A percentile compares a stretch with the other conserved stretches of the same genome.
These are phyloP conservation scores for Enchytraeus crypticus DNA, from an alignment of 2,888 invertebrate species.

Conservation along the genomic window DNA sequence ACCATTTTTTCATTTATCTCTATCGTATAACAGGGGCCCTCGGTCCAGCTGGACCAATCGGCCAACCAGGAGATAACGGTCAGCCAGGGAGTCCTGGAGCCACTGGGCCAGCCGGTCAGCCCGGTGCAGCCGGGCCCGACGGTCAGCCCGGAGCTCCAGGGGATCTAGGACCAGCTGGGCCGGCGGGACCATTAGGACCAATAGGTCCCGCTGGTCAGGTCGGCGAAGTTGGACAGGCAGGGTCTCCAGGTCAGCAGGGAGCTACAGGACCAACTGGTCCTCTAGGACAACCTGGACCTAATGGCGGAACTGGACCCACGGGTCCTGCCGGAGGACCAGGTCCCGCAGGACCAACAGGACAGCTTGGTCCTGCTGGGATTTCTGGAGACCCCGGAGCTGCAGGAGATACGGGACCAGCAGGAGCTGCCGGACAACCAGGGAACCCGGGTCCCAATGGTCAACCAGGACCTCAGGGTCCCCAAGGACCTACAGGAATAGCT, in stretches of 20 bases:
- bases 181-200: slow-evolving; percentile 10
- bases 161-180: slow-evolving; percentile 10
- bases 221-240: slow-evolving; percentile 16
- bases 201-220: slow-evolving; percentile 18
- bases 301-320: slow-evolving; percentile 23
- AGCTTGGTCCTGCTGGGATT: slow-evolving; percentile 9
- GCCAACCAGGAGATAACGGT: slow-evolving; percentile 1
- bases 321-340: slow-evolving; percentile 19
- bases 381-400: too few relatives aligned
- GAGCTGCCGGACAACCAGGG: slow-evolving; percentile 4
- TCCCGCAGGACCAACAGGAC: slow-evolving; percentile 15
- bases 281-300: too few relatives aligned
- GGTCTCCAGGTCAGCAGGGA: slow-evolving; percentile 2
- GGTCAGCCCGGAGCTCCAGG: slow-evolving; percentile 31
- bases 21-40: too few relatives aligned
- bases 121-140: slow-evolving; percentile 11
- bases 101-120: slow-evolving; percentile 1
- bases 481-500: slow-evolving; percentile 18
- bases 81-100: slow-evolving; percentile 2
- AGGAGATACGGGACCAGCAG: too few relatives aligned
- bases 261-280: slow-evolving; percentile 5
- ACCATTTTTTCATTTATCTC: not conserved
- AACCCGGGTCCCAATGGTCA: not conserved
- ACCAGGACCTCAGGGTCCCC: slow-evolving; percentile 9
- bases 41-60: slow-evolving; percentile 11